Percentiles rank a stretch among this genome's conserved stretches.
Evolutionary conservation across 2,888 invertebrate species (phyloP).

Genomic region (Brachypalpus laphriformis): DNA sequence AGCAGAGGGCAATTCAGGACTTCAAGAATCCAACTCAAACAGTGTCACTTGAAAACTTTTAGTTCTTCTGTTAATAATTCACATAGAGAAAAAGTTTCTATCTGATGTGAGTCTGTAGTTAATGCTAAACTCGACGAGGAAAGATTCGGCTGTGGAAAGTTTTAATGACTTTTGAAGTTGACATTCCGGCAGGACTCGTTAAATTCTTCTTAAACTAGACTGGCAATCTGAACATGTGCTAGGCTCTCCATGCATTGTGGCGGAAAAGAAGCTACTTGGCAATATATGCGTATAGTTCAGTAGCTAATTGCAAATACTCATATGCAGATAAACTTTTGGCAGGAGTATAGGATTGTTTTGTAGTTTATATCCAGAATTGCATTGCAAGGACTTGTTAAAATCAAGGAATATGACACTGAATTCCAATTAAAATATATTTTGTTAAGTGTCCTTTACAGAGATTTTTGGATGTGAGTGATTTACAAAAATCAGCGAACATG

Average conservation of each 20-base stretch:
- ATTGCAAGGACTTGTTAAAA: too few relatives aligned
- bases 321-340: neutral
- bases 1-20: neutral
- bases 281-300: neutral
- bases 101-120: neutral
- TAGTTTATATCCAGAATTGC: neutral
- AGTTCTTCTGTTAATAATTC: neutral
- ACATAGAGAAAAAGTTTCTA: neutral
- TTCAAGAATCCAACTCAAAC: neutral
- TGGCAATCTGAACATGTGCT: neutral
- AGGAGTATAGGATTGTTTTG: neutral
- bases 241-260: neutral
- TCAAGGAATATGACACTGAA: too few relatives aligned
- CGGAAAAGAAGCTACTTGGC: too few relatives aligned
- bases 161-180: conserved; percentile 10
- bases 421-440: too few relatives aligned
- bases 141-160: neutral
- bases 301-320: conserved; percentile 5
- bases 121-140: neutral
- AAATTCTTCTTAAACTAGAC: neutral
- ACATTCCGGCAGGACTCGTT: neutral
- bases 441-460: too few relatives aligned
- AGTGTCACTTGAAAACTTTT: neutral
- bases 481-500: too few relatives aligned
- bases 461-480: too few relatives aligned